Base-by-base conservation (phyloP, 1,140 invertebrate species). In the Leptinotarsa defecta region DNA sequence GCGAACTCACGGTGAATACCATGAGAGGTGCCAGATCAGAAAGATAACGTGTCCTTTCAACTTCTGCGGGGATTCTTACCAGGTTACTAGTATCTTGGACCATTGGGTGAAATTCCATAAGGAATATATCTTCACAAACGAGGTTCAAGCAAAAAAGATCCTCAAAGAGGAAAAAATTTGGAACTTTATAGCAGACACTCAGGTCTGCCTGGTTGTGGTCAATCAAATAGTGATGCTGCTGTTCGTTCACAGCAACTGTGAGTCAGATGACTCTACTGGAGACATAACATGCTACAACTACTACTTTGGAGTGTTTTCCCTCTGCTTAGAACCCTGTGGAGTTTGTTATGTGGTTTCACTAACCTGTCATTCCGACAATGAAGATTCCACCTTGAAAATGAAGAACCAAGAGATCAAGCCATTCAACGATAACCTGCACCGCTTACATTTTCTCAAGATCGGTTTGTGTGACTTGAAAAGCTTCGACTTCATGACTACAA, bases 81-180 rank as follows among this genome's bases (percentile, higher is more conserved):
- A 71, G 5, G 34, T 71, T 13, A 61, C 15, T 2, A 52, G 61
- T 8, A 34, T 61, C 20, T 19, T 71, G 13, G 13, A 20, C 5
- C 70, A 71, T n/a, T 71, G 57, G 20, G 52, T 61, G 13, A 62
- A 71, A 20, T 62, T 27, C 52, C 70, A 71, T 22, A 61, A 13
- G n/a, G 70, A 62, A 13, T 71, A 71, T 22, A 27, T 71, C 48
- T 61, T 62, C 24, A 27, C 49, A 24, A 62, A 71, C 24, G 22
- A 24, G 4, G 70, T 71, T 6, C 19, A 43, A 27, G 70, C 70
- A 13, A 57, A 52, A 13, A 71, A 71, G 11, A 71, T 71, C n/a
- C 48, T 71, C 24, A 71, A 71, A 13, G 70, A 71, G 27, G 70
- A 71, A 61, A 71, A 71, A 24, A 52, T 71, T 6, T 71, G 70